Percentiles rank a stretch among this genome's conserved stretches.
Evolutionary conservation across 1,140 invertebrate species (phyloP).

Genomic region (Brachystomella parvula): DNA sequence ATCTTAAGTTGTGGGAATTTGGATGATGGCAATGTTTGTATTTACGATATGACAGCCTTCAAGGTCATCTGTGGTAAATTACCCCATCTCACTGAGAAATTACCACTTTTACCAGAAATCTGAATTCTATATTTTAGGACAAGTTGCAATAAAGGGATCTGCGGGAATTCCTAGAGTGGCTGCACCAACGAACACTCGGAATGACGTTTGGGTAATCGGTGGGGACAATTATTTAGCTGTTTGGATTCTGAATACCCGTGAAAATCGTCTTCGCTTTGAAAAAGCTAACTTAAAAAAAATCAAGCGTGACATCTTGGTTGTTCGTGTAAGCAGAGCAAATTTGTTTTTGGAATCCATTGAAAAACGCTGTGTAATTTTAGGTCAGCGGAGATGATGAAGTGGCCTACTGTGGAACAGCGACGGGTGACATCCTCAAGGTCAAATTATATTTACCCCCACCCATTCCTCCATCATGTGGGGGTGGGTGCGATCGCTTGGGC

Average conservation of each 20-base stretch:
- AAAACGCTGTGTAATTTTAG: slow-evolving; percentile 31
- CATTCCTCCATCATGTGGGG: slow-evolving; percentile 19
- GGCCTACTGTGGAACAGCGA: slow-evolving; percentile 75
- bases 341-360: neutral
- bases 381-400: slow-evolving; percentile 56
- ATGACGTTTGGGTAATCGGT: slow-evolving; percentile 49
- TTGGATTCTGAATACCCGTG: slow-evolving; percentile 65
- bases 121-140: slow-evolving; percentile 50
- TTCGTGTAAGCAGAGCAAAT: slow-evolving; percentile 42
- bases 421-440: slow-evolving; percentile 57
- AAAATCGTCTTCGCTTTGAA: slow-evolving; percentile 58
- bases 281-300: slow-evolving; percentile 53
- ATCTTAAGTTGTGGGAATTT: slow-evolving; percentile 76
- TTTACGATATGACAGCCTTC: slow-evolving; percentile 59
- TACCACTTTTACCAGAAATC: slow-evolving; percentile 7
- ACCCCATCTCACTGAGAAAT: slow-evolving; percentile 21
- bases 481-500: slow-evolving; percentile 25
- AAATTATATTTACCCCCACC: slow-evolving; percentile 40
- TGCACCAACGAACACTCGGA: slow-evolving; percentile 51
- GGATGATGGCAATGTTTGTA: slow-evolving; percentile 69
- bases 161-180: slow-evolving; percentile 52
- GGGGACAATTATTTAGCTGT: slow-evolving; percentile 62
- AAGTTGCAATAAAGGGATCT: slow-evolving; percentile 58
- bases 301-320: slow-evolving; percentile 42
- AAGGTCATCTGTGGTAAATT: slow-evolving; percentile 38